Evolutionary conservation across 2,113 vertebrate species (phyloP).

Genomic region (Alethe diademata): DNA sequence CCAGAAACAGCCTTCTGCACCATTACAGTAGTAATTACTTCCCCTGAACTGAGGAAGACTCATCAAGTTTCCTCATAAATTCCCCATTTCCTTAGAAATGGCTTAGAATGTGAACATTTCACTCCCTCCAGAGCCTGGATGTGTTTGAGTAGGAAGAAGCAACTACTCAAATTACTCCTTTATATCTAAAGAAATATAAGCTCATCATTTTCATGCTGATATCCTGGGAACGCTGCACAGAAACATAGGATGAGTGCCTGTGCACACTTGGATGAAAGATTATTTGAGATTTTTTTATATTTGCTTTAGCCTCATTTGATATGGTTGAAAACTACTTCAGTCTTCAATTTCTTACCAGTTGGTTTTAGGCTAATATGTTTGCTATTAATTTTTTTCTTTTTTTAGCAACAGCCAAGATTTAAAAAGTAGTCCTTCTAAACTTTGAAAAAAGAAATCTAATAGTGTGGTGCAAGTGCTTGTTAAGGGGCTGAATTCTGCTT

Average conservation of each 20-base stretch:
- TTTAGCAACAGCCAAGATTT: not conserved
- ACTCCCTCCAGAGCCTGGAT: not conserved
- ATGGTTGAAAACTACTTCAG: not conserved
- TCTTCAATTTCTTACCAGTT: not conserved
- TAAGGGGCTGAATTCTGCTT: not conserved
- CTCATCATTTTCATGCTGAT: not conserved
- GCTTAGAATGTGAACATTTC: not conserved
- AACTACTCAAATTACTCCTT: not conserved
- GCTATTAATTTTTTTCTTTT: not conserved
- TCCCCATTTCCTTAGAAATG: not conserved
- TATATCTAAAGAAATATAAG: not conserved
- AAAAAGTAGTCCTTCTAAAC: not conserved
- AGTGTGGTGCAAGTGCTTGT: not conserved
- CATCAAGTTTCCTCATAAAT: not conserved
- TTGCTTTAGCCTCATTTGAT: not conserved
- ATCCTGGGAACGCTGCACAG: not conserved
- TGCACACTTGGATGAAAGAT: not conserved
- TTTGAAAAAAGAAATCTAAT: not conserved
- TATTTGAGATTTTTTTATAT: rapidly evolving
- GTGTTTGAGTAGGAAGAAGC: not conserved
- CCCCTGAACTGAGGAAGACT: not conserved
- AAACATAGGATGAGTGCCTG: not conserved
- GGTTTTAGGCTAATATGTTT: not conserved
- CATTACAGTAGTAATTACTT: not conserved
- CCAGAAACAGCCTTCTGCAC: not conserved